Conservation (phyloP, 2,888 invertebrate genomes). For the Spicauda simplicius region DNA sequence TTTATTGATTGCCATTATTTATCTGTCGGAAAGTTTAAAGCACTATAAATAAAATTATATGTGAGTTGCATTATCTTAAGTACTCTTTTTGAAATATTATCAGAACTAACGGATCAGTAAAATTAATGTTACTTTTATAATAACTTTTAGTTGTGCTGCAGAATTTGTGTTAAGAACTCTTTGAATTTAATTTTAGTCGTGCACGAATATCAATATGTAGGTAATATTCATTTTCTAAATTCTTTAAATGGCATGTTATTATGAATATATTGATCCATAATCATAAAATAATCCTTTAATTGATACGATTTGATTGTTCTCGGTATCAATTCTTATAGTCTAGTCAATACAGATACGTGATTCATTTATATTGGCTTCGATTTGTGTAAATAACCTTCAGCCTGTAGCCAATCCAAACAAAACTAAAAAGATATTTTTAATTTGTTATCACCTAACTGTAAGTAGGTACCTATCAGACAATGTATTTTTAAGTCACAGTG, state of each 20-base stretch:
- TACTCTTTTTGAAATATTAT: constrained; percentile 18
- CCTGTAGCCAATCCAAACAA: constrained; percentile 9
- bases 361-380: background rate
- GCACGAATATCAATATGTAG: no score
- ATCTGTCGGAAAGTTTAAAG: constrained; percentile 53
- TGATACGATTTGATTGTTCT: constrained; percentile 8
- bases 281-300: background rate
- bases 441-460: background rate
- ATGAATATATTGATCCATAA: background rate
- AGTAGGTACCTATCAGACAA: background rate
- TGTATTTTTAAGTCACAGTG: background rate
- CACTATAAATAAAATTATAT: constrained; percentile 26
- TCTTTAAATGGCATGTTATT: no score
- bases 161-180: no score
- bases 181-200: background rate
- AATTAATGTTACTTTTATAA: background rate
- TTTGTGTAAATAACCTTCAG: constrained; percentile 29
- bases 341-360: background rate
- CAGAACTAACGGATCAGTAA: background rate
- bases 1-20: constrained; percentile 49
- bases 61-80: constrained; percentile 24
- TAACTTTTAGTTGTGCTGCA: background rate
- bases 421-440: background rate
- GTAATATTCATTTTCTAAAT: no score
- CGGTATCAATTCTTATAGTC: constrained; percentile 2